Evolutionary conservation across 2,113 vertebrate species (phyloP), one percentile per base, ranked within the genome.

Genomic region (Sardina pilchardus): DNA sequence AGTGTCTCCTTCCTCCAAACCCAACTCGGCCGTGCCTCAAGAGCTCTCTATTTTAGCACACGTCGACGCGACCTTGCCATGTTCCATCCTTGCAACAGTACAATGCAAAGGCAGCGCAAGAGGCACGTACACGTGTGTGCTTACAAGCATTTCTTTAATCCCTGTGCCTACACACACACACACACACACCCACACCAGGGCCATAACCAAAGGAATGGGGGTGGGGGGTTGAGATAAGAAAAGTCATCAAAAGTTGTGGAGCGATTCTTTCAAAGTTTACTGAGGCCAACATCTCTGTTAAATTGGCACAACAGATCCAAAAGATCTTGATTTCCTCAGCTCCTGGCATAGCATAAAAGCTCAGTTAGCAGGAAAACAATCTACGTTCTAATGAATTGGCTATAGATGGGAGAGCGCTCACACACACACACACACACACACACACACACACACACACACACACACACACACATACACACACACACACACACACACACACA

Each of bases 1-100:
- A 83, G 71, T 85, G 84, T 82, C 80, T 43, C 71, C 83, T 88
- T 86, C 88, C 88, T 85, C 8, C 42, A 34, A 78, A 36, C 1
- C 14, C 34, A 84, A n/a, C 85, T 85, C 24, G 83, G 84, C 48
- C 82, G 39, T 81, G 36, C 36, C 78, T 83, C 84, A 81, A 89
- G 86, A 83, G 88, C 34, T 86, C 47, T 88, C 89, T 86, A 89
- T 89, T 87, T 90, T 87, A 83, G 78, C 82, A 85, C 45, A 83
- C 39, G 10, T 85, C 59, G 59, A 83, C 75, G 78, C 56, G 47
- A 75, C 26, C 26, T 82, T 82, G 75, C 53, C 81, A 75, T 59
- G 80, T 53, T 24, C 21, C 59, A 30, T 26, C 63, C 63, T 67
- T 30, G 26, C 2, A 10, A 30, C 71, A 78, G 30, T 34, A 78